Percentiles rank a stretch among this genome's conserved stretches.
Conservation (phyloP, 2,113 vertebrate species). For the Cariama cristata region DNA sequence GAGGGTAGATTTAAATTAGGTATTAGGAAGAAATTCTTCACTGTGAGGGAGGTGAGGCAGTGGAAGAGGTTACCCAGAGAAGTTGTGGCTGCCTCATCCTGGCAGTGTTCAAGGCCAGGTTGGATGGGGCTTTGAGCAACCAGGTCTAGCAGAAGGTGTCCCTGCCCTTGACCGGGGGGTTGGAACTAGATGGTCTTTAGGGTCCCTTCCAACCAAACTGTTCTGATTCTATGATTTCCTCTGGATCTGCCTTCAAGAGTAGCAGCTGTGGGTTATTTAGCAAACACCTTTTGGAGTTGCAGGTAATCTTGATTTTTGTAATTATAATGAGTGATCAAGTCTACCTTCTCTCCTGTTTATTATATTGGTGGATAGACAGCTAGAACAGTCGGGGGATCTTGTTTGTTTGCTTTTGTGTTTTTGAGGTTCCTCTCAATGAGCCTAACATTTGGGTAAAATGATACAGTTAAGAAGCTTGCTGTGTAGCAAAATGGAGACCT, state of each 20-base stretch:
- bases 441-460: rapidly evolving
- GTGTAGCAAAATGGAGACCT: background rate
- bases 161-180: too few species aligned
- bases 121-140: too few species aligned
- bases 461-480: background rate
- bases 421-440: background rate
- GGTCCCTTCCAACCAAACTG: too few species aligned
- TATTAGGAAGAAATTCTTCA: too few species aligned
- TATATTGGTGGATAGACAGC: background rate
- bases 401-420: background rate
- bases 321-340: background rate
- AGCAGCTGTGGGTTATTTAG: background rate
- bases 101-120: too few species aligned
- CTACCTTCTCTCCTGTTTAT: background rate
- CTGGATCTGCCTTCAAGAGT: background rate
- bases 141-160: too few species aligned
- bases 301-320: background rate
- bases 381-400: background rate
- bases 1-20: too few species aligned
- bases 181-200: too few species aligned
- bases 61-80: too few species aligned
- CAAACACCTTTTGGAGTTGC: rapidly evolving
- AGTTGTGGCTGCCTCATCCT: too few species aligned
- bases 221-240: background rate
- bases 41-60: too few species aligned